These are phyloP conservation scores for Zeugodacus cucurbitae DNA, from an alignment of 1,140 invertebrate genomes.

Conservation along the genomic window DNA sequence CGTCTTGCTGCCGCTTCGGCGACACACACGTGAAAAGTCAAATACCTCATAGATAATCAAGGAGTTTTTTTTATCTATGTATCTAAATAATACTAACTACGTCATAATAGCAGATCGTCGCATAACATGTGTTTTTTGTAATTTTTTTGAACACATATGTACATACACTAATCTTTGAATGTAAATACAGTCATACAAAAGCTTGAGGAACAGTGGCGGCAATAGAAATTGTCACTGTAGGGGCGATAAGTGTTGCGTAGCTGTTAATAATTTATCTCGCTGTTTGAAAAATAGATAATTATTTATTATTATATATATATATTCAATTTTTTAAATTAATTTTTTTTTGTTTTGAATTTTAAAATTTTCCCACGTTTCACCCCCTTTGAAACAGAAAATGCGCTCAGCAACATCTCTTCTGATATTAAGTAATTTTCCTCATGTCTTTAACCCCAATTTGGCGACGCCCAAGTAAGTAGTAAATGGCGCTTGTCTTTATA, in stretches of 20 bases:
- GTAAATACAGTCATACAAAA: not conserved
- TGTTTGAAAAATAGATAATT: not conserved
- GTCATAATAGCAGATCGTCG: not conserved
- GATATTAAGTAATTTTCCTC: not conserved
- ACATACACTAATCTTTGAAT: not conserved
- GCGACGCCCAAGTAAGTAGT: not conserved
- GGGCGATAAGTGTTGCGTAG: not conserved
- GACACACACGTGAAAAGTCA: not conserved
- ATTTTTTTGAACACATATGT: too few relatives aligned
- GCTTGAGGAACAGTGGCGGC: not conserved
- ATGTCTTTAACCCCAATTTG: not conserved
- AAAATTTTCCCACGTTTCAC: not conserved
- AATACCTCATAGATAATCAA: not conserved
- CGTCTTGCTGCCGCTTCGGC: not conserved
- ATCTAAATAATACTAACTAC: not conserved
- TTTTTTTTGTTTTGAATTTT: not conserved
- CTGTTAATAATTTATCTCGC: not conserved
- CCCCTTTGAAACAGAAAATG: too few relatives aligned
- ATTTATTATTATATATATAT: too few relatives aligned
- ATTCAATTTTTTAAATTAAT: not conserved
- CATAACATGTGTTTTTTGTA: not conserved
- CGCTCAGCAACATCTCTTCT: too few relatives aligned
- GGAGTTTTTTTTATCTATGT: not conserved
- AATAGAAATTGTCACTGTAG: not conserved
- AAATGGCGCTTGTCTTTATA: not conserved